Conservation (phyloP, 1,140 invertebrate genomes). For the Drosophila pseudoananassae region DNA sequence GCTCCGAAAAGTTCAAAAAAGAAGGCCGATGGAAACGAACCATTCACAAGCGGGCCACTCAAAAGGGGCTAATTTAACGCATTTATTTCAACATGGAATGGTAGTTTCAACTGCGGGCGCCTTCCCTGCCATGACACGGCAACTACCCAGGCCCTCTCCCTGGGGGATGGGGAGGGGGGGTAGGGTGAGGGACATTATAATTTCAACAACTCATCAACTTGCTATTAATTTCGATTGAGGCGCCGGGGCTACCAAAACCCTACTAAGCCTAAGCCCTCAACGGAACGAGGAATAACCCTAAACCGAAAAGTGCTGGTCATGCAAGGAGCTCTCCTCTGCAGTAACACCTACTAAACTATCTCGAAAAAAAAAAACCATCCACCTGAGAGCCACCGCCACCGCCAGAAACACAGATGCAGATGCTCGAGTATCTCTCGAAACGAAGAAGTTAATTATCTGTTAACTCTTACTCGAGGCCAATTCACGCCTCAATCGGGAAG, state of each 20-base stretch:
- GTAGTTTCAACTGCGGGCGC: conserved; percentile 47
- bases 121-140: conserved; percentile 53
- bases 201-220: conserved; percentile 83
- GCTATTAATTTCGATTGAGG: conserved; percentile 76
- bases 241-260: conserved; percentile 51
- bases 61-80: conserved; percentile 78
- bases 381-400: conserved; percentile 1
- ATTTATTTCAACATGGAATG: conserved; percentile 66
- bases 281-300: conserved; percentile 25
- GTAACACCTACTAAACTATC: conserved; percentile 78
- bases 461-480: conserved; percentile 63
- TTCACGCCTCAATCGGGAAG: conserved; percentile 55
- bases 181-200: conserved; percentile 55
- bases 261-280: conserved; percentile 1
- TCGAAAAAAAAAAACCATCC: conserved; percentile 32
- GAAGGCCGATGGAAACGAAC: conserved; percentile 21
- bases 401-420: conserved; percentile 14
- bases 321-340: conserved; percentile 54
- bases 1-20: conserved; percentile 21
- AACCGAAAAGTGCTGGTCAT: conserved; percentile 64
- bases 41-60: conserved; percentile 28
- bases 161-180: not conserved
- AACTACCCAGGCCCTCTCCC: conserved; percentile 4
- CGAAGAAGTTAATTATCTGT: conserved; percentile 74
- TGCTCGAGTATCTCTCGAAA: not conserved